These are phyloP conservation scores for Trissolcus japonicus DNA, from an alignment of 2,888 invertebrate species.

Conservation along the genomic window DNA sequence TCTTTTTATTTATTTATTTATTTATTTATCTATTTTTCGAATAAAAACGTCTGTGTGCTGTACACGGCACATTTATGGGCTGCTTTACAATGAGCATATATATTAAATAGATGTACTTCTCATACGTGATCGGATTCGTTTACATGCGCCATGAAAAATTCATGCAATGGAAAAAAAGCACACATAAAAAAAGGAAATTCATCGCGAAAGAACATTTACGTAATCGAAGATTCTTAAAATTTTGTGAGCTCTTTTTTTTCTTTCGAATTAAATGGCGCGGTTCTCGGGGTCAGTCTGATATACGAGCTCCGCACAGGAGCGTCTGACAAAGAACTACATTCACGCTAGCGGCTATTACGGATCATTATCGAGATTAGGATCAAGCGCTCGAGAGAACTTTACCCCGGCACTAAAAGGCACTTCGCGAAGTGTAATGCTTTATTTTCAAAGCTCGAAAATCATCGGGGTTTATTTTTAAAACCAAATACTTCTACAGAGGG, in stretches of 20 bases:
- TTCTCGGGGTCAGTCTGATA: slow-evolving; percentile 64
- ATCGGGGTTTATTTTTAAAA: slow-evolving; percentile 15
- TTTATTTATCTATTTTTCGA: no score
- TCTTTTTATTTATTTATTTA: no score
- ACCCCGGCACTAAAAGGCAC: slow-evolving; percentile 52
- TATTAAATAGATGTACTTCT: no score
- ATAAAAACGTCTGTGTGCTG: no score
- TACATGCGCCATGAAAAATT: no score
- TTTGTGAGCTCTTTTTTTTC: slow-evolving; percentile 64
- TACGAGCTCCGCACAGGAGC: slow-evolving; percentile 65
- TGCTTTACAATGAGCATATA: no score
- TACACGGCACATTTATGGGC: no score
- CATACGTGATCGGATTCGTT: no score
- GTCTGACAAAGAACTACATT: slow-evolving; percentile 74
- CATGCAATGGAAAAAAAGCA: no score
- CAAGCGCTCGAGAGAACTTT: slow-evolving; percentile 65
- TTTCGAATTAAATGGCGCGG: slow-evolving; percentile 68
- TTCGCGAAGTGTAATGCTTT: slow-evolving; percentile 40
- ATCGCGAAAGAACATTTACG: no score
- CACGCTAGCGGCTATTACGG: slow-evolving; percentile 76
- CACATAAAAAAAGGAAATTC: no score
- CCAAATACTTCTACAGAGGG: slow-evolving; percentile 6
- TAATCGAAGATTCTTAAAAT: slow-evolving; percentile 27
- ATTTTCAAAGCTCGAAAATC: slow-evolving; percentile 42
- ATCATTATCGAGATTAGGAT: slow-evolving; percentile 77